Evolutionary conservation across 2,113 vertebrate genomes (phyloP), one percentile per base, ranked within the genome.

Genomic region (Cyanoramphus novaezelandiae): DNA sequence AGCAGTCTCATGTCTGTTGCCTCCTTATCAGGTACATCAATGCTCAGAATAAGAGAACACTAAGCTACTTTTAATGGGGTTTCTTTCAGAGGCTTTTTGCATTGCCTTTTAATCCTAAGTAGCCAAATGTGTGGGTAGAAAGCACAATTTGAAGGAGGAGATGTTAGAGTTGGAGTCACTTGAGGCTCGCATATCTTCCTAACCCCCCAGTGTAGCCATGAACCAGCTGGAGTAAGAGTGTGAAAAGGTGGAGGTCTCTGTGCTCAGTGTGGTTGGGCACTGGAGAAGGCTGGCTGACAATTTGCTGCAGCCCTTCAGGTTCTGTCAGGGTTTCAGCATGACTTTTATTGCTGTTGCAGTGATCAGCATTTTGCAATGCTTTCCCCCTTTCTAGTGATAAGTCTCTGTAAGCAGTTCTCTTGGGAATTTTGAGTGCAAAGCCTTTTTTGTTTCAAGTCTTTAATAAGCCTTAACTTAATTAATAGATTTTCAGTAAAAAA

Each of bases 401-500:
- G 46, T 24, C 7, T 74, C 63, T 53, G 6, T 37, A 44, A 41
- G 62, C 9, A 55, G 86, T 19, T 49, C 20, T 69, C 50, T 80
- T 33, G 37, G 62, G 35, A 76, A 55, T 93, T 95, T 55, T 83
- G 44, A 90, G 37, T 55, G 55, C 37, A 77, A 81, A 53, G 31
- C 11, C 10, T 87, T 86, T 92, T 65, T 69, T 37, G 25, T 33
- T 88, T 88, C 7, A 37, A 90, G 43, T 69, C 52, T 92, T 92
- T 93, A 93, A 88, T 70, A 64, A 91, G 10, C 24, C 52, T 89
- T 89, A 84, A 84, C 84, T 78, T 70, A 95, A 86, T 90, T 72
- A 87, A 88, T 63, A 93, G 52, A 60, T 93, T 77, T 90, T 21
- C 69, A 67, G 55, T 88, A 65, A 55, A 89, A 43, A 43, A 43